Percentiles rank a stretch among this genome's conserved stretches.
Conservation (phyloP, 92 coral and sea anemone species). For the Porites divaricata region DNA sequence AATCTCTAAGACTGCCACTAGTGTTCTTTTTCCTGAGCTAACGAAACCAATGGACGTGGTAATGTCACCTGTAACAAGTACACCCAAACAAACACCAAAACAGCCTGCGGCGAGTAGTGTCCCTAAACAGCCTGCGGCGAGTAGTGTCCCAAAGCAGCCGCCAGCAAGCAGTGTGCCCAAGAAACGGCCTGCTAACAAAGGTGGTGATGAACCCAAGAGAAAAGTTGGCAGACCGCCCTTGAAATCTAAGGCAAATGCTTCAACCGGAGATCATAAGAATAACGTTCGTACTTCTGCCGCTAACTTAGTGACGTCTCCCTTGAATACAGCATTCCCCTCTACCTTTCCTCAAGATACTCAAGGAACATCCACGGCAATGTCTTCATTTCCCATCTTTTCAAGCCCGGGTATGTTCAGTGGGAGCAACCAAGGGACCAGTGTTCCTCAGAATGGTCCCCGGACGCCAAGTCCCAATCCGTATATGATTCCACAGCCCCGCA, state of each 20-base stretch:
- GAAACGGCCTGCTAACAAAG: slow-evolving; percentile 75
- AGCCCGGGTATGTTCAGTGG: slow-evolving; percentile 31
- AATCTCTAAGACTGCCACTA: slow-evolving; percentile 29
- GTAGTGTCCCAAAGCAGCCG: slow-evolving; percentile 34
- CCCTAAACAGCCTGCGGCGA: slow-evolving; percentile 28
- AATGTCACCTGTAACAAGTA: background rate
- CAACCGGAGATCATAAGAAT: slow-evolving; percentile 6
- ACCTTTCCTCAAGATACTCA: slow-evolving; percentile 29
- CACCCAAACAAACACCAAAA: slow-evolving; percentile 31
- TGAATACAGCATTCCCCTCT: slow-evolving; percentile 41
- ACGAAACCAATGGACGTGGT: slow-evolving; percentile 12
- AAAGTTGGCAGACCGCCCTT: slow-evolving; percentile 90
- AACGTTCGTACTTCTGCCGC: slow-evolving; percentile 9
- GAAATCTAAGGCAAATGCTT: slow-evolving; percentile 37
- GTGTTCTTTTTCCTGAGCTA: slow-evolving; percentile 21
- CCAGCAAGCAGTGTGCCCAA: slow-evolving; percentile 46
- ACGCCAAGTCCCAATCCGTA: slow-evolving; percentile 60
- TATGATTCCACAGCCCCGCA: slow-evolving; percentile 78
- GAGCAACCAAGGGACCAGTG: slow-evolving; percentile 14
- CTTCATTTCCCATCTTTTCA: slow-evolving; percentile 27
- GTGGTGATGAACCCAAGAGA: slow-evolving; percentile 79
- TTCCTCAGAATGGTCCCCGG: slow-evolving; percentile 52
- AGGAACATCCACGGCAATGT: slow-evolving; percentile 8
- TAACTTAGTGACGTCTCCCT: slow-evolving; percentile 33
- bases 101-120: slow-evolving; percentile 25